These are phyloP conservation scores for Leuciscus waleckii DNA, from an alignment of 2,797 vertebrate species.

Conservation along the genomic window DNA sequence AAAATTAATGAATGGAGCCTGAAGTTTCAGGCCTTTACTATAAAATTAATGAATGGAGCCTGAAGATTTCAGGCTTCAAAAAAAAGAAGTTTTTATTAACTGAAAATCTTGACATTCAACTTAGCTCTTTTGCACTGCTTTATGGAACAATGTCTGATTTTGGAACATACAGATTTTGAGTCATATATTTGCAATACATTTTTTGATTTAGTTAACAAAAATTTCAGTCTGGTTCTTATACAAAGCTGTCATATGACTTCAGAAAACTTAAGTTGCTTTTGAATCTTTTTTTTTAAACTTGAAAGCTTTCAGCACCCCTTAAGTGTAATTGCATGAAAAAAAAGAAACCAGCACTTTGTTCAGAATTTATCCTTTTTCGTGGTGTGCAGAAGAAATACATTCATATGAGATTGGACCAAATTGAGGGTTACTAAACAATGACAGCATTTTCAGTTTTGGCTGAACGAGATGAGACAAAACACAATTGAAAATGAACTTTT, in stretches of 20 bases:
- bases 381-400: background rate
- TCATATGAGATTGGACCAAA: background rate
- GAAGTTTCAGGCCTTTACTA: background rate
- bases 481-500: background rate
- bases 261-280: background rate
- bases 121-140: background rate
- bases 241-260: background rate
- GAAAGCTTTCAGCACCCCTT: background rate
- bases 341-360: background rate
- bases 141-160: background rate
- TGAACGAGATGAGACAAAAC: background rate
- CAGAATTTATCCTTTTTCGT: background rate
- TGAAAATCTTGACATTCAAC: background rate
- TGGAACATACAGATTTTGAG: background rate
- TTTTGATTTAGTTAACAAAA: background rate
- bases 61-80: background rate
- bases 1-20: background rate
- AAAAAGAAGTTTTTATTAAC: background rate
- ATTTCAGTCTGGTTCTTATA: background rate
- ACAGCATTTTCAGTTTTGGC: conserved; percentile 7
- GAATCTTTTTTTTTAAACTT: background rate
- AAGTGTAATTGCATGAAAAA: background rate
- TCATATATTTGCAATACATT: too few relatives aligned
- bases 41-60: background rate
- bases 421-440: background rate